These are phyloP conservation scores for Cryptocephalus primarius DNA, from an alignment of 2,888 invertebrate species.

Conservation along the genomic window DNA sequence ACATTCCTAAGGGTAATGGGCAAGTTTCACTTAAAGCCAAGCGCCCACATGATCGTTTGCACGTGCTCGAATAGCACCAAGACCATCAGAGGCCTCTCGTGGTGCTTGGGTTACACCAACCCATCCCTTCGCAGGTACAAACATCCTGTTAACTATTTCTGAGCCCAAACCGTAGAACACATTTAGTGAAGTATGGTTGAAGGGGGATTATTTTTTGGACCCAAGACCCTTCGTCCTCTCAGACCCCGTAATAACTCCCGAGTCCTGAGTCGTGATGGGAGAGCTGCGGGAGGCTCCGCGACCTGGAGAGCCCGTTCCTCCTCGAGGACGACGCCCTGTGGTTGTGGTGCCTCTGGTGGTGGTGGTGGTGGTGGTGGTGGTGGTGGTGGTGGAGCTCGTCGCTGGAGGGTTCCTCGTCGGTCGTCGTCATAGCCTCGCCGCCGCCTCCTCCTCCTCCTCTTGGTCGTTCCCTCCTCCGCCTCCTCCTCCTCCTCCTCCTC, in stretches of 20 bases:
- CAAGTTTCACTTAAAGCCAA: too few relatives aligned
- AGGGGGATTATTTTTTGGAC: too few relatives aligned
- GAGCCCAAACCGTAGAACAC: too few relatives aligned
- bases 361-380: conserved; percentile 8
- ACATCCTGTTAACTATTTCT: too few relatives aligned
- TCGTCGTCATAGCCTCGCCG: conserved; percentile 25
- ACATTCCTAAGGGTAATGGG: too few relatives aligned
- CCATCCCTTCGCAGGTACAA: too few relatives aligned
- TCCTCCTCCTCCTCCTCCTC: neutral
- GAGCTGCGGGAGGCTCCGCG: conserved; percentile 56
- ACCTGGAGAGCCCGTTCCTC: conserved; percentile 46
- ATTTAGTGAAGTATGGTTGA: too few relatives aligned
- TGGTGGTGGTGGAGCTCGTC: conserved; percentile 16
- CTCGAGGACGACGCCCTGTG: neutral
- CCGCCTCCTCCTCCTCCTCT: neutral
- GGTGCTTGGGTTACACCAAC: too few relatives aligned
- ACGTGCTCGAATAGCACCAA: too few relatives aligned
- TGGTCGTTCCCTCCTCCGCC: neutral
- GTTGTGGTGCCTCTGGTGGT: conserved; percentile 6
- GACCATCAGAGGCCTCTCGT: too few relatives aligned
- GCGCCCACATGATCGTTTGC: too few relatives aligned
- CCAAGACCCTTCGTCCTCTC: too few relatives aligned
- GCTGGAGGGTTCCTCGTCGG: conserved; percentile 34
- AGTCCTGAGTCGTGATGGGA: conserved; percentile 45
- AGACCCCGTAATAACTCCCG: conserved; percentile 36